A percentile compares a stretch with the other conserved stretches of the same genome.
phyloP scores from a whole-genome alignment of 1,140 invertebrate genomes.

The Drosophila pectinifera region DNA sequence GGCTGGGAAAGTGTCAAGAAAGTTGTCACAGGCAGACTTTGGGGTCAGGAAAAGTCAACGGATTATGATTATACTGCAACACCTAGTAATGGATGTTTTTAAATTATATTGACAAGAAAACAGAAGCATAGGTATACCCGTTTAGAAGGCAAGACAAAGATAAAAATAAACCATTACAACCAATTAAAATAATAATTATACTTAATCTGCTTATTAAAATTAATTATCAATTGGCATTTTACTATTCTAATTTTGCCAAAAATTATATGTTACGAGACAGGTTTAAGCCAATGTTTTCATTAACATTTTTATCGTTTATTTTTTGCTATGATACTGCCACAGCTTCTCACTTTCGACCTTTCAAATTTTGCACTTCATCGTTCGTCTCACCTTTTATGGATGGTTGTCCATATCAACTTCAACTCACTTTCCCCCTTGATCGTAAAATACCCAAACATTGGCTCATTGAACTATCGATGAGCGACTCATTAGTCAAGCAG shows the following conservation, averaged over 20 bases:
- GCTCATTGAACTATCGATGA: slow-evolving; percentile 80
- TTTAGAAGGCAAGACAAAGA: too few relatives aligned
- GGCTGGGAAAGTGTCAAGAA: slow-evolving; percentile 34
- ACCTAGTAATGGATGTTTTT: too few relatives aligned
- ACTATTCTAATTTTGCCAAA: too few relatives aligned
- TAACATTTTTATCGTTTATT: slow-evolving; percentile 1
- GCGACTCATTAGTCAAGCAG: slow-evolving; percentile 74
- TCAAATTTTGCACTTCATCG: slow-evolving; percentile 59
- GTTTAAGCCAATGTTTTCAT: slow-evolving; percentile 8
- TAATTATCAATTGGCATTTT: not conserved
- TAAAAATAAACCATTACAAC: too few relatives aligned
- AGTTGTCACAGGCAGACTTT: not conserved
- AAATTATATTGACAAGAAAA: not conserved
- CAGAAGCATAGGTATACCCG: too few relatives aligned
- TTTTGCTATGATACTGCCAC: slow-evolving; percentile 3
- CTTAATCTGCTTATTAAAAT: not conserved
- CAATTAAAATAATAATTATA: too few relatives aligned
- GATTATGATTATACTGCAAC: not conserved
- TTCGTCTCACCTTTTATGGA: slow-evolving; percentile 51
- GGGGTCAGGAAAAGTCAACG: slow-evolving; percentile 8
- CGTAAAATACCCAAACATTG: slow-evolving; percentile 64
- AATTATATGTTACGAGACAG: not conserved
- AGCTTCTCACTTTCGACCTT: slow-evolving; percentile 70
- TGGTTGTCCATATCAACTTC: slow-evolving; percentile 33
- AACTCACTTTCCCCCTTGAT: slow-evolving; percentile 55